A percentile compares a stretch with the other conserved stretches of the same genome.
Conservation (phyloP, 2,113 vertebrate genomes). For the Cephalopterus ornatus region DNA sequence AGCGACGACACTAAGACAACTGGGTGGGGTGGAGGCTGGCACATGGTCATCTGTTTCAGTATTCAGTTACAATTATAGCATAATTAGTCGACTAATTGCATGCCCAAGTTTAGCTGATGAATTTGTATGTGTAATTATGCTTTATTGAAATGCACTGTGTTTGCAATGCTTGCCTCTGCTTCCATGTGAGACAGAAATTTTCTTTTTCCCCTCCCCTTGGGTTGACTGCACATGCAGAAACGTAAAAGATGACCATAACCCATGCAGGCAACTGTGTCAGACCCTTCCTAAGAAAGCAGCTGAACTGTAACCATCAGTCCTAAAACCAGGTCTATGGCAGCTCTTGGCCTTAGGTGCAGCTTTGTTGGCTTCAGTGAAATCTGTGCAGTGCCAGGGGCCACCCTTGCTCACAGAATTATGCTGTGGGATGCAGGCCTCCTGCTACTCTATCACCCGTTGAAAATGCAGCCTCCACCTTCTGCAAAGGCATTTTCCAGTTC, state of each 20-base stretch:
- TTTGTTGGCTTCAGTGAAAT: not conserved
- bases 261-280: not conserved
- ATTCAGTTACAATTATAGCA: conserved; percentile 32
- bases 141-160: conserved; percentile 35
- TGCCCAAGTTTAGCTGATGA: conserved; percentile 21
- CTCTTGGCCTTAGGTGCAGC: not conserved
- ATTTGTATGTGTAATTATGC: conserved; percentile 31
- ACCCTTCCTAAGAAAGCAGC: not conserved
- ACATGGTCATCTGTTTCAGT: conserved; percentile 17
- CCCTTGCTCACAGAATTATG: accelerated
- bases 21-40: not conserved
- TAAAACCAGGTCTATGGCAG: not conserved
- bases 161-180: conserved; percentile 4
- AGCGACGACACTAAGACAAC: not conserved
- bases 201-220: not conserved
- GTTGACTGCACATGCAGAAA: not conserved
- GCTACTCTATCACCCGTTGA: not conserved
- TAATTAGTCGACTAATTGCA: conserved; percentile 36
- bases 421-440: not conserved
- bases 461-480: not conserved
- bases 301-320: not conserved
- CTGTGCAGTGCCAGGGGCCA: not conserved
- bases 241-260: not conserved
- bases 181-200: not conserved
- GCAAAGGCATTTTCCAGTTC: not conserved